Base-by-base conservation (phyloP, 1,140 invertebrate genomes). In the Cylas formicarius region DNA sequence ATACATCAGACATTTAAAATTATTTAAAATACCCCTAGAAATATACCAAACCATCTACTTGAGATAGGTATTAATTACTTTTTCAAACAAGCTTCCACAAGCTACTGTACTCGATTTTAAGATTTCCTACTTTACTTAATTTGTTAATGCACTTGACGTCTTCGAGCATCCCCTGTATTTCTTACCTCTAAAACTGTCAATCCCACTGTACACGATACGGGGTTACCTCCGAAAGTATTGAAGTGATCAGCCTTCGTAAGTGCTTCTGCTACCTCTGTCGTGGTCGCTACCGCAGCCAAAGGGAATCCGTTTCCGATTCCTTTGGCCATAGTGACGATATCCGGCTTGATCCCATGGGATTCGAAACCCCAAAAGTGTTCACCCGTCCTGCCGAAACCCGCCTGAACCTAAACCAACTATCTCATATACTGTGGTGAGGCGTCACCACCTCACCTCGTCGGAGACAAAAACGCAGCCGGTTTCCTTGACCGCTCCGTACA, bases 161-260 rank as follows among this genome's bases (percentile, higher is more conserved):
- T n/a, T n/a, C n/a, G n/a, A n/a, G n/a, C n/a, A n/a, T n/a, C n/a
- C n/a, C n/a, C n/a, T n/a, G n/a, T n/a, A n/a, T 28, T 33, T 33
- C 22, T 69, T 70, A 90, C 91, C 56, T 97, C 84, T 27, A 99
- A 68, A 26, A 97, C 93, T 10, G 90, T 78, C 27, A 84, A 78
- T 14, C 91, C 95, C 8, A 89, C 84, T 20, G 86, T 77, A 56
- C 81, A 90, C 3, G 90, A 85, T 50, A 98, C 53, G 1, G 95
- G 90, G 72, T 96, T 97, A 5, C 95, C 95, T 5, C 90, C 92
- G 66, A 85, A 98, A 0, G 95, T 99, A 63, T 98, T 98, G 61
- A 97, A 97, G 69, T 95, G 90, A 6, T 78, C 61, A 0, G 89
- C 89, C 52, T 77, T 71, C 1, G 74, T 74, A 52, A 97, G 72